These are phyloP conservation scores for Ceuthmochares aereus DNA, from an alignment of 2,113 vertebrate genomes.

Conservation along the genomic window DNA sequence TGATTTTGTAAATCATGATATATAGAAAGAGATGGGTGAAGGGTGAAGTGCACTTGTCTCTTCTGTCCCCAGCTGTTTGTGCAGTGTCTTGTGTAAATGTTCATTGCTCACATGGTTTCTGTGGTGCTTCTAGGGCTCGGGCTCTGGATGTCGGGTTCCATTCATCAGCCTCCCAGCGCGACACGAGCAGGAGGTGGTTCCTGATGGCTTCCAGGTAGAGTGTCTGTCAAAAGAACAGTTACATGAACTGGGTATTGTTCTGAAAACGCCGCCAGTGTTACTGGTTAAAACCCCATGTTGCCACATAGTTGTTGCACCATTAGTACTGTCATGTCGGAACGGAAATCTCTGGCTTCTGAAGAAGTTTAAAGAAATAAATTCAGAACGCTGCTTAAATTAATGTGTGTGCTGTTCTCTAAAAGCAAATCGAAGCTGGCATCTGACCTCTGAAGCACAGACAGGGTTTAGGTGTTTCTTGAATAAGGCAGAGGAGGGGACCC, in stretches of 20 bases:
- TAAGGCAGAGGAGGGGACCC: neutral
- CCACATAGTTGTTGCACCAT: neutral
- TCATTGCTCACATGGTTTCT: neutral
- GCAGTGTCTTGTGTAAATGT: accelerated
- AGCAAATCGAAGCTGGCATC: neutral
- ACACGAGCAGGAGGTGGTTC: slow-evolving; percentile 61
- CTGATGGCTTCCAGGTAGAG: slow-evolving; percentile 78
- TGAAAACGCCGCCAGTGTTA: neutral
- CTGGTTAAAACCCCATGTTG: neutral
- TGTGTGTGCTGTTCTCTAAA: neutral
- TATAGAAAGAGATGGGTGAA: neutral
- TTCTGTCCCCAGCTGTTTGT: neutral
- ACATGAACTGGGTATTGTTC: neutral
- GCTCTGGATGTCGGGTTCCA: slow-evolving; percentile 40
- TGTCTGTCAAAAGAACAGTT: neutral
- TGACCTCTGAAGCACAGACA: neutral
- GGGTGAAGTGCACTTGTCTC: neutral
- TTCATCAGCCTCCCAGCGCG: slow-evolving; percentile 66
- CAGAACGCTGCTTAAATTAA: neutral
- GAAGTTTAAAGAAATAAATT: neutral
- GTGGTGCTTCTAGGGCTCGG: slow-evolving; percentile 50
- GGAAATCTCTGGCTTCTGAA: neutral
- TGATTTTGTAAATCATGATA: neutral
- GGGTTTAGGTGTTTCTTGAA: neutral
- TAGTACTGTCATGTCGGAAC: neutral